A percentile compares a stretch with the other conserved stretches of the same genome.
These are phyloP conservation scores for Saxidomus purpurata DNA, from an alignment of 1,140 invertebrate species.

Conservation along the genomic window DNA sequence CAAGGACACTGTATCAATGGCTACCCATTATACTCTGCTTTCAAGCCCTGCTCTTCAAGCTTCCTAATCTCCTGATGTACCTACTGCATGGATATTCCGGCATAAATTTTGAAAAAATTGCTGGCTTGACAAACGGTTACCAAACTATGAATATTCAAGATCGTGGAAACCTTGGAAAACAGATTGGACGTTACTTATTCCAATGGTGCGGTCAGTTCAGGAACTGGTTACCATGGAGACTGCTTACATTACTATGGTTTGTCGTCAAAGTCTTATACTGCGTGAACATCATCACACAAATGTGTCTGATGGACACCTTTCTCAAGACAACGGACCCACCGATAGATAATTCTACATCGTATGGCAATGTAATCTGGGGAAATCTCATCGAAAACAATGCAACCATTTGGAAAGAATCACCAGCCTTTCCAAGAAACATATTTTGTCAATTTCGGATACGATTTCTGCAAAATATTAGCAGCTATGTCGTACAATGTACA, in stretches of 20 bases:
- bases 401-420: conserved; percentile 29
- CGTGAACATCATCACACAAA: conserved; percentile 32
- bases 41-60: conserved; percentile 53
- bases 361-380: conserved; percentile 2
- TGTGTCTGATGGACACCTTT: neutral
- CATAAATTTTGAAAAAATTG: conserved; percentile 50
- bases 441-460: neutral
- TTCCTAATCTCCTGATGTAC: conserved; percentile 49
- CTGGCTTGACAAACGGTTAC: conserved; percentile 31
- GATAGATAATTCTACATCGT: conserved; percentile 9
- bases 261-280: conserved; percentile 37
- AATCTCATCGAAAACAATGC: conserved; percentile 47
- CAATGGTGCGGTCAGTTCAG: conserved; percentile 45
- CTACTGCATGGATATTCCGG: conserved; percentile 40
- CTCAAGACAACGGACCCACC: neutral
- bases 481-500: conserved; percentile 24
- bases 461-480: neutral
- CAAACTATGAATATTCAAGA: conserved; percentile 29
- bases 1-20: conserved; percentile 47
- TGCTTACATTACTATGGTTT: conserved; percentile 34
- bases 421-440: conserved; percentile 23
- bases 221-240: conserved; percentile 45
- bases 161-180: neutral
- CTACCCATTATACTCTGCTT: conserved; percentile 47
- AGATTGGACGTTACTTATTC: conserved; percentile 34